phyloP scores from a whole-genome alignment of 1,140 invertebrate genomes.

The Ostrea denselamellosa region DNA sequence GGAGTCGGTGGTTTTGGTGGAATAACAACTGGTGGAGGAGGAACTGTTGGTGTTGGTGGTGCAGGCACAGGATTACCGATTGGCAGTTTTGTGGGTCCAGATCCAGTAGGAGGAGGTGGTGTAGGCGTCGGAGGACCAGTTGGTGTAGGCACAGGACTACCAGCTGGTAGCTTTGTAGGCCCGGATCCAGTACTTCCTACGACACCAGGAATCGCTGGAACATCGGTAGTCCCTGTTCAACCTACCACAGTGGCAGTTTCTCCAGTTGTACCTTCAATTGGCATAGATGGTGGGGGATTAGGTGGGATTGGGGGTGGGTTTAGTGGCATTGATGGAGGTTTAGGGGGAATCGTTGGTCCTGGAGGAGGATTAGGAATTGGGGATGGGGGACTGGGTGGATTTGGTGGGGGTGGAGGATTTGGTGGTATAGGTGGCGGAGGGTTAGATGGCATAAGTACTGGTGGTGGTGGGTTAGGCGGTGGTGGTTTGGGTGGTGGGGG shows the following conservation, averaged over 20 bases:
- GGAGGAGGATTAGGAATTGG: neutral
- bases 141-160: neutral
- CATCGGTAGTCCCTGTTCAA: neutral
- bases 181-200: neutral
- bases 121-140: neutral
- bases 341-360: neutral
- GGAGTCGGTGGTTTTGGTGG: neutral
- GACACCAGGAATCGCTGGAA: neutral
- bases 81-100: neutral
- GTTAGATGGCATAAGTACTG: neutral
- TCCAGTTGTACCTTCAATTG: neutral
- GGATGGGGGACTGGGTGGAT: neutral
- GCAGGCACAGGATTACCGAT: too few species aligned
- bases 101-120: neutral
- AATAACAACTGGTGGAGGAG: neutral
- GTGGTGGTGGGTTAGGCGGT: neutral
- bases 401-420: neutral
- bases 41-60: too few species aligned
- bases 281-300: neutral
- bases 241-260: neutral
- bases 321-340: too few species aligned
- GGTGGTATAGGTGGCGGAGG: neutral
- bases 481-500: neutral
- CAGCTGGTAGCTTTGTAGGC: conserved; percentile 12
- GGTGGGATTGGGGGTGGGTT: too few species aligned